These are phyloP conservation scores for Deroptyus accipitrinus DNA, from an alignment of 2,113 vertebrate genomes.

Conservation along the genomic window DNA sequence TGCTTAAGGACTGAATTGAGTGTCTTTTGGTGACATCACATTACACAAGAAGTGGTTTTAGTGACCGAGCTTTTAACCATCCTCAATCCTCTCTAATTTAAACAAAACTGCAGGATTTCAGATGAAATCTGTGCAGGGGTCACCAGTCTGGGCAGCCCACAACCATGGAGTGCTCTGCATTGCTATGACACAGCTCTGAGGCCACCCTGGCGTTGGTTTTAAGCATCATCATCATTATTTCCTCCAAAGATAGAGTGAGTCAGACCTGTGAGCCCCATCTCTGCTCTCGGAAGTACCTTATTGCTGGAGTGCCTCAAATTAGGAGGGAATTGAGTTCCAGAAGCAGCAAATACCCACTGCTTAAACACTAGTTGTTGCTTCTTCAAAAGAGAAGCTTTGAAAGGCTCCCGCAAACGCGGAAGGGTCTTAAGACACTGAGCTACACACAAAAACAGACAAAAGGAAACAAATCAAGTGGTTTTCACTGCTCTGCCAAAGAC, in stretches of 20 bases:
- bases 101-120: neutral
- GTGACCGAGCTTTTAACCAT: neutral
- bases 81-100: neutral
- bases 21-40: neutral
- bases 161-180: neutral
- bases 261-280: neutral
- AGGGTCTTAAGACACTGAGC: neutral
- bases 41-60: neutral
- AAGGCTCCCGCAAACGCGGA: neutral
- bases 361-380: neutral
- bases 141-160: neutral
- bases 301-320: neutral
- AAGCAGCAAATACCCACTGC: neutral
- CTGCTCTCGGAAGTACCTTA: neutral
- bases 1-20: neutral
- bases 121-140: neutral
- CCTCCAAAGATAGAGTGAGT: neutral
- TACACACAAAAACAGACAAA: neutral
- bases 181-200: neutral
- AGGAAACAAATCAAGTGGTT: neutral
- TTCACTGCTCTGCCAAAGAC: neutral
- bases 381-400: slow-evolving; percentile 42
- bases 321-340: neutral
- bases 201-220: neutral
- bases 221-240: neutral